Conservation (phyloP, 2,797 vertebrate genomes). For the Ispidina lecontei region DNA sequence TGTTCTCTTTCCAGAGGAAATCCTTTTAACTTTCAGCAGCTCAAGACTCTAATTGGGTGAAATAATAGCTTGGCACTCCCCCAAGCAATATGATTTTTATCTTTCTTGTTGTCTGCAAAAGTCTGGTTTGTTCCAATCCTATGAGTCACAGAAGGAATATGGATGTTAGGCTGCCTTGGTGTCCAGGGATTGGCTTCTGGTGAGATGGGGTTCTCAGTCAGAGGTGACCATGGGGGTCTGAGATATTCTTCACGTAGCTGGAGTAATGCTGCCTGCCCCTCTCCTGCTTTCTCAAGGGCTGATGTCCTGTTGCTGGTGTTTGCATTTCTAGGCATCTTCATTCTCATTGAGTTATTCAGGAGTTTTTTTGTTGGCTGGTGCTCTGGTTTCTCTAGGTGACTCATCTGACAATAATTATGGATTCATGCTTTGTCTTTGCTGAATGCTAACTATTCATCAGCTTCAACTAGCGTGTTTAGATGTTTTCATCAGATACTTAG, state of each 20-base stretch:
- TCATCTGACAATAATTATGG: conserved; percentile 24
- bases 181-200: not conserved
- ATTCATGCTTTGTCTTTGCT: conserved; percentile 27
- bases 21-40: conserved; percentile 76
- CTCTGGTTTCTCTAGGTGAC: conserved; percentile 43
- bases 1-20: conserved; percentile 77
- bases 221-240: not conserved
- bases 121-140: conserved; percentile 33
- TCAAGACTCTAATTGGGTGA: conserved; percentile 63
- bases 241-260: not conserved
- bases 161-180: not conserved
- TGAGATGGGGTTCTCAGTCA: not conserved
- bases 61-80: conserved; percentile 60
- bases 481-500: conserved; percentile 7
- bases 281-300: not conserved
- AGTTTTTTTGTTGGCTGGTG: not conserved
- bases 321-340: not conserved
- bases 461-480: not conserved
- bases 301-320: not conserved
- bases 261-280: not conserved
- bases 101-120: conserved; percentile 62
- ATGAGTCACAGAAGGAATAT: not conserved
- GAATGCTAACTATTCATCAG: not conserved
- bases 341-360: not conserved
- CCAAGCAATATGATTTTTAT: conserved; percentile 70